Conservation (phyloP, 2,888 invertebrate species). For the Deilephila elpenor region DNA sequence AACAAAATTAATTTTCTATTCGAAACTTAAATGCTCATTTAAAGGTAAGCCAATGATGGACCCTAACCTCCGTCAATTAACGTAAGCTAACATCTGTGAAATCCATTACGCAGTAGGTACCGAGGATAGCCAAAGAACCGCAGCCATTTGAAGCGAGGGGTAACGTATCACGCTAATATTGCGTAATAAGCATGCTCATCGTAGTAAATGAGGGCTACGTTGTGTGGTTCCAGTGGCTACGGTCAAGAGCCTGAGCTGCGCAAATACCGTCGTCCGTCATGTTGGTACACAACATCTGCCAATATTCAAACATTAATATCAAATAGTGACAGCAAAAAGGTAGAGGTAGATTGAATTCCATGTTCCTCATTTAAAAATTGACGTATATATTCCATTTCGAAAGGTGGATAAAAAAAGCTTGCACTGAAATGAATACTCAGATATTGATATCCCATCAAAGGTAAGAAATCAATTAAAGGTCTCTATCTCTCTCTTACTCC, state of each 20-base stretch:
- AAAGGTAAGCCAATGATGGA: neutral
- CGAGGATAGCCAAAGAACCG: constrained; percentile 67
- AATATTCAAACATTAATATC: neutral
- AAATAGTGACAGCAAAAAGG: too few species aligned
- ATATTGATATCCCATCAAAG: too few species aligned
- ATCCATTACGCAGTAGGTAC: constrained; percentile 56
- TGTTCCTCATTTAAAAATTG: too few species aligned
- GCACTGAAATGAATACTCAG: too few species aligned
- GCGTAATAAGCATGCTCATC: constrained; percentile 59
- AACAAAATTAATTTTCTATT: neutral
- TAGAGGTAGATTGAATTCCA: too few species aligned
- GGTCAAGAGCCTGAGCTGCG: constrained; percentile 7
- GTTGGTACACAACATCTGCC: neutral
- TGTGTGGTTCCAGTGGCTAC: constrained; percentile 21
- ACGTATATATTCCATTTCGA: too few species aligned
- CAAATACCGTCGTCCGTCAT: constrained; percentile 12
- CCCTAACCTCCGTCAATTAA: neutral
- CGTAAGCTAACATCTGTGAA: constrained; percentile 17
- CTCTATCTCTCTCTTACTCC: too few species aligned
- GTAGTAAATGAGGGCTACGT: constrained; percentile 46
- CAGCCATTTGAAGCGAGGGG: constrained; percentile 54
- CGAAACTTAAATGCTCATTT: too few species aligned
- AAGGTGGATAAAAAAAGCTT: too few species aligned
- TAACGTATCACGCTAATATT: constrained; percentile 57
- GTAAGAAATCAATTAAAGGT: too few species aligned